Evolutionary conservation across 2,888 invertebrate genomes (phyloP), one percentile per base, ranked within the genome.

Genomic region (Rhimphoctona megacephalus): DNA sequence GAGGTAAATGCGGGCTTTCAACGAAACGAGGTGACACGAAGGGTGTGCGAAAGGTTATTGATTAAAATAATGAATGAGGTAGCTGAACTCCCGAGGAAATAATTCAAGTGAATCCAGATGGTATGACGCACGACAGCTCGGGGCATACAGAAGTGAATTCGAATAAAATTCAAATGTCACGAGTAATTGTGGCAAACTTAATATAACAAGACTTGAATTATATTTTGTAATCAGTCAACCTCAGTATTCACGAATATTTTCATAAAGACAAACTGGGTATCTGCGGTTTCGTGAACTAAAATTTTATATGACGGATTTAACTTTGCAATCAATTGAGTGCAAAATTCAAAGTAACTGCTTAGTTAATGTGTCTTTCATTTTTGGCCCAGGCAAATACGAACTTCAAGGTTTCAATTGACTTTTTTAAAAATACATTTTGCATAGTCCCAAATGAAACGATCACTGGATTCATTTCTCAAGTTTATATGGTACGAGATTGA

Each of bases 11-110:
- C 30, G 19, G n/a, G 69, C 43, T 54, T 49, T 39, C 57, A 46
- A 39, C 22, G 22, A 74, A 52, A 74, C 73, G 66, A 36, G 36
- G 66, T 66, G 25, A 39, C 25, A 30, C 61, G 70, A 36, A 57
- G 67, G 49, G 17, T 54, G 46, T 17, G 25, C 22, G 61, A 46
- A 22, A 70, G 39, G 25, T 81, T 81, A 85, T 85, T 81, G 84
- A 85, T 85, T 85, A 25, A 25, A 72, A 22, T 61, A 67, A 74
- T 64, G 57, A 80, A 77, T 70, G 39, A 76, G 70, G 81, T 85
- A 52, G 74, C 70, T 80, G 84, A 85, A 85, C 81, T 85, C 76
- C 33, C n/a, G n/a, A 33, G 69, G 49, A 61, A 81, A 81, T 81
- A 81, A 85, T 81, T 85, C 52, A 73, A 80, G 49, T 52, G 76